phyloP scores from a whole-genome alignment of 1,140 invertebrate genomes.

The Leptinotarsa texana region DNA sequence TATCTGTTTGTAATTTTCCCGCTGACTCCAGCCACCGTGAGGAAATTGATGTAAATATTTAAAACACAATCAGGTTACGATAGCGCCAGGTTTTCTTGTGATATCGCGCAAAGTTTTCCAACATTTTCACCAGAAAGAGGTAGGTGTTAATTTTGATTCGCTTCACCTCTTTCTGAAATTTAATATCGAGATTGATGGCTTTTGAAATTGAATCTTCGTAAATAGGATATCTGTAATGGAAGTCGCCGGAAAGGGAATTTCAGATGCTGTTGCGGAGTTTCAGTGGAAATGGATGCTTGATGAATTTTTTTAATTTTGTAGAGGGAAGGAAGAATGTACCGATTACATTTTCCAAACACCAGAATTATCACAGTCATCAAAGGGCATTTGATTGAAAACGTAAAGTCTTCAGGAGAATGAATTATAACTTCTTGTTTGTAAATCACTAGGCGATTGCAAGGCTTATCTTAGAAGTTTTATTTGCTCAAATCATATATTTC shows the following conservation, averaged over 20 bases:
- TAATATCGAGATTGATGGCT: constrained; percentile 22
- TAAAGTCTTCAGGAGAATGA: too few species aligned
- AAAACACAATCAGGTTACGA: constrained; percentile 37
- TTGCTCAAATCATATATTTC: too few species aligned
- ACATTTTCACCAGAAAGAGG: not conserved
- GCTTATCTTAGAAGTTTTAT: too few species aligned
- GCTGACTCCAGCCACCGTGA: not conserved
- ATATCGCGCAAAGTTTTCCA: not conserved
- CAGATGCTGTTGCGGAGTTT: constrained; percentile 1
- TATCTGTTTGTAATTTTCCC: constrained; percentile 35
- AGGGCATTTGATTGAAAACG: too few species aligned
- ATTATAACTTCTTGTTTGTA: too few species aligned
- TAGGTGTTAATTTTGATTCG: constrained; percentile 18
- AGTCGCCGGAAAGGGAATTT: constrained; percentile 12
- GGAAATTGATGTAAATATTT: constrained; percentile 42
- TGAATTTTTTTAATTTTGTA: not conserved
- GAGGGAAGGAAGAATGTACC: not conserved
- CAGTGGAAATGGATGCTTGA: not conserved
- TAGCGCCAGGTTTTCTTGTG: constrained; percentile 23
- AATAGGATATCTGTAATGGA: constrained; percentile 17
- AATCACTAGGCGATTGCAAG: too few species aligned
- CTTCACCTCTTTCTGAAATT: constrained; percentile 9
- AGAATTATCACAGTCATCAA: too few species aligned
- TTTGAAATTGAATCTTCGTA: constrained; percentile 16
- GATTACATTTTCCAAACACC: too few species aligned